Evolutionary conservation across 2,113 vertebrate genomes (phyloP).

Genomic region (Struthidea cinerea): DNA sequence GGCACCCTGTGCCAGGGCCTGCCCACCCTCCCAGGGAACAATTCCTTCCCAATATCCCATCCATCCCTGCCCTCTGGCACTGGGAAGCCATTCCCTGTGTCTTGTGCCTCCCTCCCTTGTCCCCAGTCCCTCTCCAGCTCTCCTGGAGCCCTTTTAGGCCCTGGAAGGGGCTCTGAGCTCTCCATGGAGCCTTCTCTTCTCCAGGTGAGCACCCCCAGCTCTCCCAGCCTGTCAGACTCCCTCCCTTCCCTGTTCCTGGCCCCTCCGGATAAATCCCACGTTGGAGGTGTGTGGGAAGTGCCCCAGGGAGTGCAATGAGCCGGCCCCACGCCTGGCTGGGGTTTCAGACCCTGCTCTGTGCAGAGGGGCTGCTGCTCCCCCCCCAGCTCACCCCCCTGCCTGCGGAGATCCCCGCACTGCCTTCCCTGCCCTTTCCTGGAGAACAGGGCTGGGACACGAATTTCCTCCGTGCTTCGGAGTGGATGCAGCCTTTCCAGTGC

Average conservation of each 20-base stretch:
- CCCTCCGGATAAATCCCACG: too few relatives aligned
- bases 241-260: not conserved
- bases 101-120: not conserved
- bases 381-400: not conserved
- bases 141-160: not conserved
- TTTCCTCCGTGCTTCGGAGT: not conserved
- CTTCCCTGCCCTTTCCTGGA: not conserved
- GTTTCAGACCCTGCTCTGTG: not conserved
- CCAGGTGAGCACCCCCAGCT: not conserved
- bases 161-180: not conserved
- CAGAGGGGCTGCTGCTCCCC: not conserved
- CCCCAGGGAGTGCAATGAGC: not conserved
- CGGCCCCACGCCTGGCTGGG: not conserved
- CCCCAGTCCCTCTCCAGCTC: not conserved
- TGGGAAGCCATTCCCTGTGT: not conserved
- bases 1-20: not conserved
- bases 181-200: not conserved
- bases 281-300: not conserved
- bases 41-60: not conserved
- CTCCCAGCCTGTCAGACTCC: not conserved
- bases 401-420: not conserved
- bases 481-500: not conserved
- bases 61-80: not conserved
- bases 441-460: not conserved
- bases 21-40: not conserved